phyloP scores from a whole-genome alignment of 37 sponge, comb jelly and placozoan species.

The Agelas oroides region DNA sequence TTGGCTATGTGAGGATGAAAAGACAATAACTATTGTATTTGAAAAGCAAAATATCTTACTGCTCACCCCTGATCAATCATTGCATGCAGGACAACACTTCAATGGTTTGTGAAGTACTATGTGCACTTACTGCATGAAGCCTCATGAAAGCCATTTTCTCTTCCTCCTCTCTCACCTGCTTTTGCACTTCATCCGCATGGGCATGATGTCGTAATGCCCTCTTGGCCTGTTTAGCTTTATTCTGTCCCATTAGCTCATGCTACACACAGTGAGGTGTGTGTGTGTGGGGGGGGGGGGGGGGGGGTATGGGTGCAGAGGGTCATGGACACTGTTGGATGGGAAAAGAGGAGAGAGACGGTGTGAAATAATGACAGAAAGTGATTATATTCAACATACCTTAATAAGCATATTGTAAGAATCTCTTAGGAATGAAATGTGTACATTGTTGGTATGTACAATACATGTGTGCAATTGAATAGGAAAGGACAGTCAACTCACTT shows the following conservation, averaged over 20 bases:
- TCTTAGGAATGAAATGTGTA: no score
- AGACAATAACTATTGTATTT: no score
- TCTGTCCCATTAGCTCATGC: constrained; percentile 68
- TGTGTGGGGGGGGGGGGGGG: constrained; percentile 3
- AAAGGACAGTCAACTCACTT: constrained; percentile 56
- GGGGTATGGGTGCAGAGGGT: not conserved
- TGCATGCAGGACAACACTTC: no score
- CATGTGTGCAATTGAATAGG: not conserved
- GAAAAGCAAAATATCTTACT: no score
- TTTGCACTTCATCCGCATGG: constrained; percentile 84
- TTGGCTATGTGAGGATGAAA: no score
- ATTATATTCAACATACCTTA: no score
- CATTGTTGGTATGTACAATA: no score
- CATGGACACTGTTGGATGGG: no score
- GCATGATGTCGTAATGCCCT: constrained; percentile 11
- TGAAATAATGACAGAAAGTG: no score
- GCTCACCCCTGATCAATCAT: constrained; percentile 89
- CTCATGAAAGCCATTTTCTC: constrained; percentile 70
- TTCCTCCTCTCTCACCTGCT: constrained; percentile 90
- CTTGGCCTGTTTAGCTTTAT: constrained; percentile 49
- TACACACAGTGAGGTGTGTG: constrained; percentile 68
- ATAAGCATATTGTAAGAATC: no score
- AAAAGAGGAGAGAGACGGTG: no score
- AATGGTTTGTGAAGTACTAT: constrained; percentile 94
- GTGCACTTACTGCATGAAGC: constrained; percentile 96